These are phyloP conservation scores for Sebastes taczanowskii DNA, from an alignment of 2,797 vertebrate species.

Conservation along the genomic window DNA sequence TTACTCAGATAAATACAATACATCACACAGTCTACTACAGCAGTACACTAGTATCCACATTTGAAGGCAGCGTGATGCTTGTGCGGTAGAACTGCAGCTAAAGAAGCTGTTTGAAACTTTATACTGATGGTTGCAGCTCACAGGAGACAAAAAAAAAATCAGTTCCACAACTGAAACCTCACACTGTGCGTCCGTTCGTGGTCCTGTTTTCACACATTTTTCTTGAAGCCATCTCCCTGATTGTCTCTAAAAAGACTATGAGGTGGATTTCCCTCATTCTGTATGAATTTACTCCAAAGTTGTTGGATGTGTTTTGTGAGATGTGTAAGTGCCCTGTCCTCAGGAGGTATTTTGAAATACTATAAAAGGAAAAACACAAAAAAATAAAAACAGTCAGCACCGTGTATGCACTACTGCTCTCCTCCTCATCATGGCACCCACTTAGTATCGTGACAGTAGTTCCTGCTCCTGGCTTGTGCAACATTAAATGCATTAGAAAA, in stretches of 20 bases:
- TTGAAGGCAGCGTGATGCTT: constrained; percentile 4
- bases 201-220: neutral
- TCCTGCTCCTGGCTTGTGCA: neutral
- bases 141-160: constrained; percentile 31
- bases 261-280: neutral
- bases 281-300: neutral
- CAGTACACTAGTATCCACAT: neutral
- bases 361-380: constrained; percentile 11
- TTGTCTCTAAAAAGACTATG: constrained; percentile 1
- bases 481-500: constrained; percentile 14
- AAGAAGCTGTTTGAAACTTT: constrained; percentile 9
- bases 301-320: neutral
- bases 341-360: constrained; percentile 38
- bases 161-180: constrained; percentile 1
- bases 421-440: neutral
- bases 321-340: neutral
- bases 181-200: neutral
- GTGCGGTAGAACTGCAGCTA: neutral
- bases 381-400: constrained; percentile 24
- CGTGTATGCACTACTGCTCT: neutral
- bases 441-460: neutral
- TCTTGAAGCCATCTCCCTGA: neutral
- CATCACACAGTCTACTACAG: neutral
- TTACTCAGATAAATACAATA: constrained; percentile 1
- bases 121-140: neutral